Conservation (phyloP, 2,888 invertebrate genomes). For the Nyleta sp. region DNA sequence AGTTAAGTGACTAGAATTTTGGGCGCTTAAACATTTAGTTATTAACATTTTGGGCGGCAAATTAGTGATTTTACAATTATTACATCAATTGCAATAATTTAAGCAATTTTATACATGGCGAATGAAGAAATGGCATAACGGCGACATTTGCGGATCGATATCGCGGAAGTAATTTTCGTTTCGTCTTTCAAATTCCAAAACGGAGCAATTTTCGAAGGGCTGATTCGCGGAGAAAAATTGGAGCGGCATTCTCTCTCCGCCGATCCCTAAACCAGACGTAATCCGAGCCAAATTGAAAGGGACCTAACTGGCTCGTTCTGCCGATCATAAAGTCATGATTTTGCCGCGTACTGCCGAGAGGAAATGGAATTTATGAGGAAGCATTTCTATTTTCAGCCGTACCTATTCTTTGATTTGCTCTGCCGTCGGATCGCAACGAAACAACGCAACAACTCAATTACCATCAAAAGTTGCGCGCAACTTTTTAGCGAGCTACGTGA, state of each 20-base stretch:
- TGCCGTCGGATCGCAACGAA: not conserved
- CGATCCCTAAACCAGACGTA: slow-evolving; percentile 30
- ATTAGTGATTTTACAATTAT: no score
- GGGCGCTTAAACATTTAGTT: no score
- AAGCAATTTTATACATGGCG: no score
- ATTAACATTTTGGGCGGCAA: no score
- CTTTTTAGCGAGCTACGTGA: slow-evolving; percentile 4
- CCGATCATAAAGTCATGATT: slow-evolving; percentile 17
- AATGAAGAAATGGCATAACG: no score
- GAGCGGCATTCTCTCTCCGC: slow-evolving; percentile 8
- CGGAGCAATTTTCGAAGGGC: not conserved
- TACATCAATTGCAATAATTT: no score
- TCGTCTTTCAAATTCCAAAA: not conserved
- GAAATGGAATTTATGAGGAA: slow-evolving; percentile 21
- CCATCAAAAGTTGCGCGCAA: not conserved
- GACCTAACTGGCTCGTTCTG: slow-evolving; percentile 19
- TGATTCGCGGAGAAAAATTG: slow-evolving; percentile 3
- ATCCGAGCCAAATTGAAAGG: slow-evolving; percentile 24
- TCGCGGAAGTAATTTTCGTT: no score
- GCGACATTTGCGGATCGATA: no score
- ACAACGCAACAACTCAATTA: not conserved
- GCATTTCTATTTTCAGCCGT: slow-evolving; percentile 9
- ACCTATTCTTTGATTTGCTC: slow-evolving; percentile 19
- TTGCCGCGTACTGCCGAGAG: slow-evolving; percentile 4
- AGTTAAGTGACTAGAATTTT: no score